phyloP scores from a whole-genome alignment of 2,797 vertebrate genomes.

The Pelodytes ibericus region DNA sequence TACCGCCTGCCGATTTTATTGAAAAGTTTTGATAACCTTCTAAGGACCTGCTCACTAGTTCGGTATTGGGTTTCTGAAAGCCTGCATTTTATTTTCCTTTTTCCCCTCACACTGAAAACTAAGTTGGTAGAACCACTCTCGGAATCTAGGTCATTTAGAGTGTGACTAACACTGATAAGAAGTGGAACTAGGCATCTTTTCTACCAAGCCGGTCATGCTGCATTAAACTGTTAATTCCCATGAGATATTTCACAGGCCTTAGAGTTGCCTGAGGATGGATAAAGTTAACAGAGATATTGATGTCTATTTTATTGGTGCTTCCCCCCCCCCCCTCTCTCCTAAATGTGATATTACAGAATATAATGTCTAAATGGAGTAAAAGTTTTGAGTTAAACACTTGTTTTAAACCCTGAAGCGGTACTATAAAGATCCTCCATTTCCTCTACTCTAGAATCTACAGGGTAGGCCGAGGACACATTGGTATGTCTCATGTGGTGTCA shows the following conservation, averaged over 20 bases:
- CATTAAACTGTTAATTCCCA: slow-evolving; percentile 34
- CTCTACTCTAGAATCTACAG: no score
- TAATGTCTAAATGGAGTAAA: no score
- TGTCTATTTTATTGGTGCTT: background rate
- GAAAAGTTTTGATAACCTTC: background rate
- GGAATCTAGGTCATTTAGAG: slow-evolving; percentile 35
- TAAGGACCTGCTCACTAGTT: no score
- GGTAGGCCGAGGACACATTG: no score
- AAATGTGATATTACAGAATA: background rate
- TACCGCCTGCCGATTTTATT: no score
- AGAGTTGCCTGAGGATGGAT: slow-evolving; percentile 15
- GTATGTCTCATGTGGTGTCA: no score
- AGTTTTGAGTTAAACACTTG: no score
- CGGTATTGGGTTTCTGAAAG: no score
- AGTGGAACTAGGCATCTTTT: slow-evolving; percentile 15
- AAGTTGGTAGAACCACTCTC: slow-evolving; percentile 20
- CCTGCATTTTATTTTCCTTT: background rate
- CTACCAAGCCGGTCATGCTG: slow-evolving; percentile 27
- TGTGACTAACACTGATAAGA: slow-evolving; percentile 33
- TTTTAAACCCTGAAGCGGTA: no score
- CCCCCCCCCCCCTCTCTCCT: background rate
- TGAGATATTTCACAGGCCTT: slow-evolving; percentile 18
- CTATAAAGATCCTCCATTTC: no score
- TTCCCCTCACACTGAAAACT: background rate
- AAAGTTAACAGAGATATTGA: background rate